phyloP scores from a whole-genome alignment of 2,888 invertebrate genomes.

The Biston stratarius region DNA sequence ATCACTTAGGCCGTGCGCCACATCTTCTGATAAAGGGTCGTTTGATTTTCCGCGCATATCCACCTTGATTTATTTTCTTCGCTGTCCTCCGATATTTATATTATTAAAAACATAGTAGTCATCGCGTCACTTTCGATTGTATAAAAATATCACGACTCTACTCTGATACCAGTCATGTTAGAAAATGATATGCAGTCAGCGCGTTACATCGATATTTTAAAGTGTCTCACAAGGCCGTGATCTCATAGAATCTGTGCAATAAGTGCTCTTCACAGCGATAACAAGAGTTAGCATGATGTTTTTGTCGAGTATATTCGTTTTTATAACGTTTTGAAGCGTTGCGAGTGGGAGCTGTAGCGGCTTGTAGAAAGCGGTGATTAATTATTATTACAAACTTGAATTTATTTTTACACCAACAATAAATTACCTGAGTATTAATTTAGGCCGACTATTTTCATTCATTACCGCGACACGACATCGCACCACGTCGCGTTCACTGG shows the following conservation, averaged over 20 bases:
- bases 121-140: not conserved
- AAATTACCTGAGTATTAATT: too few species aligned
- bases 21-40: too few species aligned
- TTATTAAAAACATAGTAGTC: too few species aligned
- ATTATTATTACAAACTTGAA: not conserved
- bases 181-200: not conserved
- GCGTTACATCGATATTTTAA: constrained; percentile 46
- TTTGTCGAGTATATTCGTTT: constrained; percentile 10
- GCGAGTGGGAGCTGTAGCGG: constrained; percentile 13
- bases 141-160: not conserved
- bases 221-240: constrained; percentile 53
- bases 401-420: not conserved
- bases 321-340: constrained; percentile 5
- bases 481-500: too few species aligned
- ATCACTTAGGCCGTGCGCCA: too few species aligned
- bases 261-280: constrained; percentile 28
- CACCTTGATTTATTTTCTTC: too few species aligned
- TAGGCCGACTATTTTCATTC: too few species aligned
- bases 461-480: too few species aligned
- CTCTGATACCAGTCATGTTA: not conserved
- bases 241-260: constrained; percentile 45
- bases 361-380: constrained; percentile 11
- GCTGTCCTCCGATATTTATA: too few species aligned
- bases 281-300: constrained; percentile 24
- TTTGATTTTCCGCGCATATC: too few species aligned